These are phyloP conservation scores for Orthonyx spaldingii DNA, from an alignment of 2,113 vertebrate genomes.

Conservation along the genomic window DNA sequence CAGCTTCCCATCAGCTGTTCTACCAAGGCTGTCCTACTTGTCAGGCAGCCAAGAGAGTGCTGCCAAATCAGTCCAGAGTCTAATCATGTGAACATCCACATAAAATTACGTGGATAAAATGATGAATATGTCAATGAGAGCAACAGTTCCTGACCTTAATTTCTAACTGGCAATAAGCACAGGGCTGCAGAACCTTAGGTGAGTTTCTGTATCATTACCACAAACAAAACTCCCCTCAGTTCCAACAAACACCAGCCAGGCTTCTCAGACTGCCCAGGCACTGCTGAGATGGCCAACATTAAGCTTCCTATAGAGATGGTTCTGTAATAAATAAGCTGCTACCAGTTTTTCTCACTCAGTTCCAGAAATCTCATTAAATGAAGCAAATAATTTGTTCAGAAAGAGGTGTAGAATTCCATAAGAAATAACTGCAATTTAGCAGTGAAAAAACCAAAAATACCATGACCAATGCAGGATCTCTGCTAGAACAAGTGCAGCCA, in stretches of 20 bases:
- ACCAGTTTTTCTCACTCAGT: not conserved
- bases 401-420: not conserved
- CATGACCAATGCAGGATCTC: not conserved
- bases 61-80: not conserved
- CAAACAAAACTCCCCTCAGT: not conserved
- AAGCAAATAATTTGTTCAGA: not conserved
- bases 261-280: not conserved
- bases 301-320: not conserved
- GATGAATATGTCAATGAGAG: accelerated
- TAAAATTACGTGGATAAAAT: not conserved
- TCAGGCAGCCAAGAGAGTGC: not conserved
- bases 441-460: not conserved
- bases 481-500: not conserved
- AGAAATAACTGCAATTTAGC: not conserved
- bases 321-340: not conserved
- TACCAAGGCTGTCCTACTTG: not conserved
- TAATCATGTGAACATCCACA: not conserved
- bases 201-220: not conserved
- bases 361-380: not conserved
- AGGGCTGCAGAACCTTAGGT: not conserved
- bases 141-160: not conserved
- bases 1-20: not conserved
- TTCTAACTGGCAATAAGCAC: not conserved
- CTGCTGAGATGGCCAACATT: not conserved
- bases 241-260: not conserved